Base-by-base conservation (phyloP, 2,113 vertebrate genomes). In the Alectura lathami region DNA sequence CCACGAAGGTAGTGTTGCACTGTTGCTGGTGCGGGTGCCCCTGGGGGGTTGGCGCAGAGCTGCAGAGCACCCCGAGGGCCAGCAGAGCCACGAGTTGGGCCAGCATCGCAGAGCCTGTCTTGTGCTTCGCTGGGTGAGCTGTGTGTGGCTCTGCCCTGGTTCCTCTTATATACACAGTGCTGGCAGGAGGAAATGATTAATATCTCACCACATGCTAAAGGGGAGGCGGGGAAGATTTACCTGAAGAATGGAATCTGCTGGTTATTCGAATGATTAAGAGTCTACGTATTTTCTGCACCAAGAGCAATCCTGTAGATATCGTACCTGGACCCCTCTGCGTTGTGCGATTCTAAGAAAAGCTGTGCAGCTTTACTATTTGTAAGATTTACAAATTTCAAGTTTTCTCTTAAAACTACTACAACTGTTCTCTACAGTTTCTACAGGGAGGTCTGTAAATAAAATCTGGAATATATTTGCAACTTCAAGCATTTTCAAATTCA, bases 181-280 rank as follows among this genome's bases (percentile, higher is more conserved):
- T 47, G 54, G 76, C 68, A 42, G 54, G 91, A 96, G 96, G 96
- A 96, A 96, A 51, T 96, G 96, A 96, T 95, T 96, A 96, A 96
- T 94, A 91, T 78, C 95, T 95, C 91, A 94, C 94, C 96, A 96
- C 95, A 86, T 77, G 73, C 42, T 91, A 9, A 62, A 51, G 80
- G 68, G 92, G 94, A 92, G 95, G 95, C 4, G 60, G 94, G 76
- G 68, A 96, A 75, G 51, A 60, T 40, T 88, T 92, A 96, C 96
- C 95, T 96, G 95, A 63, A 54, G 88, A 60, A 56, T 75, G 85
- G 86, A 94, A 91, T 83, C 74, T 94, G 53, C 21, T 70, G 47
- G 24, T 32, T 92, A n/a, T 78, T 81, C 57, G 75, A 81, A 75
- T 86, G 73, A 92, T 67, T 54, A 91, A 32, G 86, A 86, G 26